phyloP scores from a whole-genome alignment of 2,113 vertebrate species.

The Herpetotheres cachinnans region DNA sequence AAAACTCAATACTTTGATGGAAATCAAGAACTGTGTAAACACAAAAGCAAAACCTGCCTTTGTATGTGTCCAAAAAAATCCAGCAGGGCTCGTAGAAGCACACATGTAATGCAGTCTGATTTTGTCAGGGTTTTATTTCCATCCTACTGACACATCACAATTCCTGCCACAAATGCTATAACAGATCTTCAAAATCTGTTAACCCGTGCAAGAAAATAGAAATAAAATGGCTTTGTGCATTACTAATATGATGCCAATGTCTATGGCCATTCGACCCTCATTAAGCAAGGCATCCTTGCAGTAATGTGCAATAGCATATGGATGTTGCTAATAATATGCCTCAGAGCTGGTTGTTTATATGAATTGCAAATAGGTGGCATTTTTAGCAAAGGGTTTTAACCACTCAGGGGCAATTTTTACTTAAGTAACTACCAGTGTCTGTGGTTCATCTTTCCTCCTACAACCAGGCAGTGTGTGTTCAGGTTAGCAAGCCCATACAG shows the following conservation, averaged over 20 bases:
- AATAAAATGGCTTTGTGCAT: background rate
- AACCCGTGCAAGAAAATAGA: background rate
- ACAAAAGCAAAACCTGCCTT: background rate
- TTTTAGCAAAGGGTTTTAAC: background rate
- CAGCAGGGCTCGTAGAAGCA: background rate
- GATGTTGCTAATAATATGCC: background rate
- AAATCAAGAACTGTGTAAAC: background rate
- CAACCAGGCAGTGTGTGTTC: background rate
- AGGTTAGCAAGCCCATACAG: background rate
- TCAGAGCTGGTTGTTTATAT: background rate
- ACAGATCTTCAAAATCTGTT: background rate
- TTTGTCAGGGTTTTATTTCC: background rate
- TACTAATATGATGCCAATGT: background rate
- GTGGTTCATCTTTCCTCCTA: background rate
- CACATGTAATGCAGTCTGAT: background rate
- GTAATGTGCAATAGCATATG: background rate
- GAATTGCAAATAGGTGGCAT: background rate
- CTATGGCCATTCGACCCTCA: accelerated
- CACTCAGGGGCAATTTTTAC: background rate
- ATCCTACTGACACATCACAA: background rate
- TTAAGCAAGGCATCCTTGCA: background rate
- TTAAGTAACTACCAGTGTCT: background rate
- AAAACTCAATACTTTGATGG: background rate
- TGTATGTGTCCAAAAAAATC: background rate
- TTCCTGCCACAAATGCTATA: background rate